Conservation (phyloP, 2,888 invertebrate genomes). For the Oscheius myriophilus region DNA sequence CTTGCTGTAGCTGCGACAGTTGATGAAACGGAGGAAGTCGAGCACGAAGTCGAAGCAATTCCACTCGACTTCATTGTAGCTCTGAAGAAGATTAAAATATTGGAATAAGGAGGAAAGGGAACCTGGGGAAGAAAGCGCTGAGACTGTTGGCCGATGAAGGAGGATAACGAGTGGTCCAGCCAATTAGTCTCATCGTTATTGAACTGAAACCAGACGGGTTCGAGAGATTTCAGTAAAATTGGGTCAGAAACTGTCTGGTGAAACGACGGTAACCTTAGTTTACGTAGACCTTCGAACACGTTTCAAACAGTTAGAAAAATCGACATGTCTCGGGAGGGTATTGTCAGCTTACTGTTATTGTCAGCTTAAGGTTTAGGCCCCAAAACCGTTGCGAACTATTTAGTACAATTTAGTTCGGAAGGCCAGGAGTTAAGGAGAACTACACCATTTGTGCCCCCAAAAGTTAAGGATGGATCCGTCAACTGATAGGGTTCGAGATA, state of each 20-base stretch:
- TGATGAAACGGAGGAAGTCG: slow-evolving; percentile 39
- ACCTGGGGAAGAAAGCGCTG: slow-evolving; percentile 27
- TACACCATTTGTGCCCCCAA: too few species aligned
- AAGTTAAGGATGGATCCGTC: too few species aligned
- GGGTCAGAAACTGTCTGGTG: too few species aligned
- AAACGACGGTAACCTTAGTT: too few species aligned
- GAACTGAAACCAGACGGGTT: slow-evolving; percentile 17
- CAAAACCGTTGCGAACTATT: too few species aligned
- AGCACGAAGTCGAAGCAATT: slow-evolving; percentile 47
- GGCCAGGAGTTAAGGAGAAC: too few species aligned
- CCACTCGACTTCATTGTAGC: slow-evolving; percentile 38
- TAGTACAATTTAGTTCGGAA: too few species aligned
- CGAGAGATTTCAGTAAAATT: not conserved
- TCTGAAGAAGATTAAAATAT: slow-evolving; percentile 25
- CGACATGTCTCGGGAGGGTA: too few species aligned
- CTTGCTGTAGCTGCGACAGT: slow-evolving; percentile 37
- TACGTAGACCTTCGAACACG: too few species aligned
- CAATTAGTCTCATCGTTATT: slow-evolving; percentile 16
- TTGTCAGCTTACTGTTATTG: slow-evolving; percentile 1
- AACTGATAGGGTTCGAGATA: too few species aligned
- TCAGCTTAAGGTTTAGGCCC: too few species aligned
- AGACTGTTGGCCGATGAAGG: slow-evolving; percentile 20
- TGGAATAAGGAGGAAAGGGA: not conserved
- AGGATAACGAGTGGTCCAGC: slow-evolving; percentile 30
- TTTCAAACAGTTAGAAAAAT: too few species aligned